Percentiles rank a stretch among this genome's conserved stretches.
Conservation (phyloP, 2,797 vertebrate genomes). For the Micrastur ruficollis region DNA sequence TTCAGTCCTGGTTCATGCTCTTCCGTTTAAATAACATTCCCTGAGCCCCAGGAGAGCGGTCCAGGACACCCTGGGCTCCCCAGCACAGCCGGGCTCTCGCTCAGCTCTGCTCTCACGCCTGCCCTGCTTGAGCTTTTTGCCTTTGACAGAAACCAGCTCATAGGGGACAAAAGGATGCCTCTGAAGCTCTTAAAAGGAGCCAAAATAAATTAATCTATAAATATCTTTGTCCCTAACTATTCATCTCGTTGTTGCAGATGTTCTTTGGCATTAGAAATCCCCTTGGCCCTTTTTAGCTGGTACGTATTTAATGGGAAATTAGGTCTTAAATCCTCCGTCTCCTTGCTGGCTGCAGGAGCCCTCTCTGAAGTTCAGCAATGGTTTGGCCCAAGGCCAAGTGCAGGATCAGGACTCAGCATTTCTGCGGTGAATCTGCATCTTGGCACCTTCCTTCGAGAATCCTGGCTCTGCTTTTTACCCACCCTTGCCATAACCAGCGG, state of each 20-base stretch:
- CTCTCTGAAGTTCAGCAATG: neutral
- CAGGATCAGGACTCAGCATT: neutral
- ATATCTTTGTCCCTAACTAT: neutral
- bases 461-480: neutral
- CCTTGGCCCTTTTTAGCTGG: neutral
- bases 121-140: neutral
- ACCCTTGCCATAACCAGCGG: neutral
- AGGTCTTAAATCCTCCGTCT: neutral
- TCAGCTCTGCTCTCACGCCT: neutral
- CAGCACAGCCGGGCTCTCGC: fast-evolving
- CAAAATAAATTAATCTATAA: neutral
- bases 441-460: neutral
- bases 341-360: neutral
- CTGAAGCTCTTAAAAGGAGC: neutral
- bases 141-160: neutral
- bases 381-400: neutral
- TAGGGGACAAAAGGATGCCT: neutral
- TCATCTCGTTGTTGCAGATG: neutral
- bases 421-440: fast-evolving
- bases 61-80: neutral
- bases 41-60: neutral
- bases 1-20: neutral
- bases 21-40: fast-evolving
- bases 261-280: neutral
- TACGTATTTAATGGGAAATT: neutral